Evolutionary conservation across 2,113 vertebrate species (phyloP).

Genomic region (Hiodon alosoides): DNA sequence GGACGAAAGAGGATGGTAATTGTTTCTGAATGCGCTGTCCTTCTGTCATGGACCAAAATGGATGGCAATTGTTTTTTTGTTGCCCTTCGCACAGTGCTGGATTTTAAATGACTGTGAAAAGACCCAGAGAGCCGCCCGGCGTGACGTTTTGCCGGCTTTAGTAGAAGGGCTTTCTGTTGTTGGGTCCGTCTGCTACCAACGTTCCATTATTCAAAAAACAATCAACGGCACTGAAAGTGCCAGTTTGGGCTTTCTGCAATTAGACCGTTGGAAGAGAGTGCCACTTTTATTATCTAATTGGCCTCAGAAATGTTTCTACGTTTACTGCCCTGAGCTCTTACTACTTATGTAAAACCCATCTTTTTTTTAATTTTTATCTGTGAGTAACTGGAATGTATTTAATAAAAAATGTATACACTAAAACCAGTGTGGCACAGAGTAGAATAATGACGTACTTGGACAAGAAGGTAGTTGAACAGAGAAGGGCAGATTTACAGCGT

Average conservation of each 20-base stretch:
- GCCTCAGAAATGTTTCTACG: too few relatives aligned
- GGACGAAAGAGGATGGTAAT: not conserved
- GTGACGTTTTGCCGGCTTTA: not conserved
- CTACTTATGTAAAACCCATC: too few relatives aligned
- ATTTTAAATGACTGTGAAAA: not conserved
- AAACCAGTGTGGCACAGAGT: too few relatives aligned
- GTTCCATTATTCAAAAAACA: not conserved
- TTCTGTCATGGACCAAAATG: not conserved
- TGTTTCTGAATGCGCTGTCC: not conserved
- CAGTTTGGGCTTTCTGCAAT: not conserved
- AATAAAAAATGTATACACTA: too few relatives aligned
- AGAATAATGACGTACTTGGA: too few relatives aligned
- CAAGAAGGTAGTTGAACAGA: too few relatives aligned
- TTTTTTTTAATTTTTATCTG: too few relatives aligned
- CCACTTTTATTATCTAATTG: too few relatives aligned
- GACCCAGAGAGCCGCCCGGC: not conserved
- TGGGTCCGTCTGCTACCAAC: not conserved
- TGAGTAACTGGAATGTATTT: too few relatives aligned
- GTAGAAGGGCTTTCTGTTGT: too few relatives aligned
- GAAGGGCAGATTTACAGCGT: too few relatives aligned
- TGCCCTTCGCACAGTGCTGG: not conserved
- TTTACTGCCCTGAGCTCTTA: too few relatives aligned
- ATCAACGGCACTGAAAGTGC: not conserved
- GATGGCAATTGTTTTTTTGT: not conserved
- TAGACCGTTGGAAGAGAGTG: not conserved